These are phyloP conservation scores for Amiota communis DNA, from an alignment of 2,888 invertebrate species.

Conservation along the genomic window DNA sequence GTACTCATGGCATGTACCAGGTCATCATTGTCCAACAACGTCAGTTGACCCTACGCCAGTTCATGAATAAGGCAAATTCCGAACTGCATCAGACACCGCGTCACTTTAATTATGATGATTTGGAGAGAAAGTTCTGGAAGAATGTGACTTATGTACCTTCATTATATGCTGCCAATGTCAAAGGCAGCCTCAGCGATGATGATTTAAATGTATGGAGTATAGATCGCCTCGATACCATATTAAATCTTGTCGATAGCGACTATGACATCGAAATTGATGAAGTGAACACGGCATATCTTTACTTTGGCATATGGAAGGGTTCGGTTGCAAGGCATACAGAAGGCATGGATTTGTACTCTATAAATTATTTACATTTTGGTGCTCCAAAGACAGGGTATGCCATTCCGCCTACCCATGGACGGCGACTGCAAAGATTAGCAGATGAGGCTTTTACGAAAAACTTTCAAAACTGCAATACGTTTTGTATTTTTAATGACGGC, in stretches of 20 bases:
- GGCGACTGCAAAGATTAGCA: constrained; percentile 70
- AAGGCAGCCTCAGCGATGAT: constrained; percentile 92
- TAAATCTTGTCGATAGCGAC: constrained; percentile 94
- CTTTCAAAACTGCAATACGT: constrained; percentile 70
- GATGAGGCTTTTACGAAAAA: constrained; percentile 69
- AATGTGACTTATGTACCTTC: constrained; percentile 96
- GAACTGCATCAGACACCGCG: constrained; percentile 81
- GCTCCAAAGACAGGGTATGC: constrained; percentile 84
- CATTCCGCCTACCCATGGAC: constrained; percentile 71
- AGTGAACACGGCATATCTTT: constrained; percentile 98
- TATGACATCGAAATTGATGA: constrained; percentile 97
- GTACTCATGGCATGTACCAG: constrained; percentile 95
- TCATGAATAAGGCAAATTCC: constrained; percentile 87
- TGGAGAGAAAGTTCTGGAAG: constrained; percentile 98
- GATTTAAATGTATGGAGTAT: constrained; percentile 95
- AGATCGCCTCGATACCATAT: constrained; percentile 90
- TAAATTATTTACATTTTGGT: constrained; percentile 98
- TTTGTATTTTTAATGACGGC: constrained; percentile 71
- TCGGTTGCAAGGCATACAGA: constrained; percentile 99
- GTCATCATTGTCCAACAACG: constrained; percentile 97
- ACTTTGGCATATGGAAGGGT: constrained; percentile 99
- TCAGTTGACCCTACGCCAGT: constrained; percentile 90
- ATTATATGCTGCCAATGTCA: constrained; percentile 98
- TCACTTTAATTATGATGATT: constrained; percentile 88
- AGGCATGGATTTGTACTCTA: constrained; percentile 99